Evolutionary conservation across 2,113 vertebrate species (phyloP).

Genomic region (Serilophus lunatus): DNA sequence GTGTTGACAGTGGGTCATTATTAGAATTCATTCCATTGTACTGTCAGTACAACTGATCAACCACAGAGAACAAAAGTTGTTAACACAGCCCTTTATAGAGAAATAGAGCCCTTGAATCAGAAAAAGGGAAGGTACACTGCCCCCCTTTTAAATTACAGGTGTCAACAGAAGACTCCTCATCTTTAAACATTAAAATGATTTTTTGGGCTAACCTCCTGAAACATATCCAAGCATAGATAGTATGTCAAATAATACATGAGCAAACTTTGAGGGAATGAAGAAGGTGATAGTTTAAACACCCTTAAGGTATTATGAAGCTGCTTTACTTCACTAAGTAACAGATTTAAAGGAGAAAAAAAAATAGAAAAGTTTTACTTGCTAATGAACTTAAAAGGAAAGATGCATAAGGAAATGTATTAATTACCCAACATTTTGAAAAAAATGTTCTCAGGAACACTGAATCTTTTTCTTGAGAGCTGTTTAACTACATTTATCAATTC

Average conservation of each 20-base stretch:
- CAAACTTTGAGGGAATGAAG: background rate
- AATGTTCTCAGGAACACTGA: background rate
- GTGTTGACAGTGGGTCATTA: background rate
- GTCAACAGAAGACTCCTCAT: background rate
- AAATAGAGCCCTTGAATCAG: background rate
- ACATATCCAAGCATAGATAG: background rate
- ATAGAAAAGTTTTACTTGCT: background rate
- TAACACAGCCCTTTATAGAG: background rate
- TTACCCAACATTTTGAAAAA: background rate
- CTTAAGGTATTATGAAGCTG: background rate
- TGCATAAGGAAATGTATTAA: background rate
- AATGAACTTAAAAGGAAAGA: background rate
- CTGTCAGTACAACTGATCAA: background rate
- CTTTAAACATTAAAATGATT: background rate
- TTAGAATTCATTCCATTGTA: background rate
- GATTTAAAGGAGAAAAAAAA: background rate
- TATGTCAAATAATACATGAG: background rate
- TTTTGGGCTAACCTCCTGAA: background rate
- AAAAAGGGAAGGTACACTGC: background rate
- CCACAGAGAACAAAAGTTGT: background rate
- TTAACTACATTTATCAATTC: background rate
- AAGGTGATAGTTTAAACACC: background rate
- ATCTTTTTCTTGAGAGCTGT: background rate
- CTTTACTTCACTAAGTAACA: background rate
- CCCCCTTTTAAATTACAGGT: background rate